Base-by-base conservation (phyloP, 2,797 vertebrate species). In the Erpetoichthys calabaricus region DNA sequence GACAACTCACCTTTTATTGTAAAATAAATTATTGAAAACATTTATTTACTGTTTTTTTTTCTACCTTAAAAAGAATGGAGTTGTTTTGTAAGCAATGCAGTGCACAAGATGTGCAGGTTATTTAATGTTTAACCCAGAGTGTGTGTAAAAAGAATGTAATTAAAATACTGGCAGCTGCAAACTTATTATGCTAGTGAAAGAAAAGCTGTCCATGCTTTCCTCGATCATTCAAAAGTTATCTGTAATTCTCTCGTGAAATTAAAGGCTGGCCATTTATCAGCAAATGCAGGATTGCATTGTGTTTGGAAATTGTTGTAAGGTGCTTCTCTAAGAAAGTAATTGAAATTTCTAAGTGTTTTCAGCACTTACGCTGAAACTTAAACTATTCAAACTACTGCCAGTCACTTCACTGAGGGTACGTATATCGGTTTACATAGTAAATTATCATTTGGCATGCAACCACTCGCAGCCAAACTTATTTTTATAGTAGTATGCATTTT, bases 121-220 rank as follows among this genome's bases (percentile, higher is more conserved):
- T 82, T 79, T 75, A 79, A 86, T 86, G 73, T 70, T 67, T 81
- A 81, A 86, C 80, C 78, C 88, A 88, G 83, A 89, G 89, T 84
- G 87, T 86, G 84, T 89, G 81, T 84, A 84, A 88, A 85, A 85
- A 79, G 85, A 82, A 80, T 81, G 81, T 87, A 90, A 93, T 94
- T 91, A 91, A 96, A 91, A 84, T 77, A 68, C 76, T 75, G 77
- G 79, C 83, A 86, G 85, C 75, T 82, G 73, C 82, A 81, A 84
- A 82, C 81, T 84, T 80, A 80, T 88, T 88, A 80, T 79, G 75
- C 73, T 63, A 72, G 73, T 73, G 75, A 84, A 85, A 84, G 78
- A 81, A 71, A 68, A 78, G 78, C 71, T 79, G 77, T 73, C 77
- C 79, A 76, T 82, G 80, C 79, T 74, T 72, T 67, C 75, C 65